phyloP scores from a whole-genome alignment of 1,140 invertebrate species.

The Drosophila tsacasi region DNA sequence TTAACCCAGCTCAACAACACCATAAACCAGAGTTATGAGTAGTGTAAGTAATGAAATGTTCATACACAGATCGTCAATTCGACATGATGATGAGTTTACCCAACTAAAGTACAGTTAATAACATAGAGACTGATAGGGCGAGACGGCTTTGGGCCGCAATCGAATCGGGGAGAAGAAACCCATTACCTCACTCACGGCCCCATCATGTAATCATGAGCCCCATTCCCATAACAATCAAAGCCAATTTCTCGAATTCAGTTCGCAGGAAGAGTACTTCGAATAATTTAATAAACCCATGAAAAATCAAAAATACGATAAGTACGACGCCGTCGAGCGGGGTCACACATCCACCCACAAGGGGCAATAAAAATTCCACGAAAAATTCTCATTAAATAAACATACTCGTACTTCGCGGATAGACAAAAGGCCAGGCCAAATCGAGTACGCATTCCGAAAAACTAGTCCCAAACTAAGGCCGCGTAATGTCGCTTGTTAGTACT shows the following conservation, averaged over 20 bases:
- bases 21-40: constrained; percentile 31
- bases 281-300: constrained; percentile 81
- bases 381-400: constrained; percentile 72
- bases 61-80: constrained; percentile 37
- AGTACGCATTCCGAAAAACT: constrained; percentile 64
- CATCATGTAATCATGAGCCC: constrained; percentile 39
- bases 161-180: constrained; percentile 40
- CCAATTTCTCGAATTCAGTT: constrained; percentile 64
- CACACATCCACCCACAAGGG: constrained; percentile 34
- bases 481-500: constrained; percentile 82
- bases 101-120: constrained; percentile 31
- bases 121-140: constrained; percentile 12
- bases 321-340: background rate
- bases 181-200: constrained; percentile 34
- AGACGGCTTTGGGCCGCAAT: constrained; percentile 25
- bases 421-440: constrained; percentile 58
- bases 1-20: constrained; percentile 4
- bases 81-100: constrained; percentile 41
- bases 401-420: constrained; percentile 12
- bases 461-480: constrained; percentile 56
- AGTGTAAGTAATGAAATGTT: constrained; percentile 53
- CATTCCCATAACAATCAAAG: constrained; percentile 55
- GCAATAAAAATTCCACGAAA: constrained; percentile 68
- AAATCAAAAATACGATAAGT: constrained; percentile 78
- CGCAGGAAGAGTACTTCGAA: constrained; percentile 60